Evolutionary conservation across 2,797 vertebrate genomes (phyloP).

Genomic region (Neosilurus hyrtlii): DNA sequence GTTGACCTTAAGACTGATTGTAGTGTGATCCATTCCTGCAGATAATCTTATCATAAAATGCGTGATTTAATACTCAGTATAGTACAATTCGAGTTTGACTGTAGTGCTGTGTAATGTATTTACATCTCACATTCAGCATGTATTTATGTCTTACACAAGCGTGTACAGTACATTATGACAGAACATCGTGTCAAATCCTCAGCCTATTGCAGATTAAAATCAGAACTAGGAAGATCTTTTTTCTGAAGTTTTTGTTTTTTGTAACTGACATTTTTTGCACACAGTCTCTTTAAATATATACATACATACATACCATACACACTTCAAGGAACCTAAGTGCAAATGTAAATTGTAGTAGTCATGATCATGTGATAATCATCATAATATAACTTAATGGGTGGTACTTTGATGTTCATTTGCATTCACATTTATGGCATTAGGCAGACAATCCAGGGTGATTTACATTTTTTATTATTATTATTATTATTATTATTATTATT

Average conservation of each 20-base stretch:
- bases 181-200: neutral
- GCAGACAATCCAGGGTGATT: too few species aligned
- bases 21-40: neutral
- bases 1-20: neutral
- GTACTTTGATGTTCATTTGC: too few species aligned
- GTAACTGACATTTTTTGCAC: neutral
- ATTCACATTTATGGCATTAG: too few species aligned
- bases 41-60: neutral
- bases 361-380: neutral
- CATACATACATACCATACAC: too few species aligned
- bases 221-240: neutral
- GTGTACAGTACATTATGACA: neutral
- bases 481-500: too few species aligned
- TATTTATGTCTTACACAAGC: conserved; percentile 5
- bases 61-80: neutral
- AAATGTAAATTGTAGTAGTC: neutral
- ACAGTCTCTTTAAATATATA: neutral
- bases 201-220: neutral
- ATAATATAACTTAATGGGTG: neutral
- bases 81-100: conserved; percentile 2
- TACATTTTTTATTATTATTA: too few species aligned
- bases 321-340: neutral
- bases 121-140: neutral
- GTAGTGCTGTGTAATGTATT: conserved; percentile 2
- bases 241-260: neutral